Evolutionary conservation across 2,888 invertebrate species (phyloP).

Genomic region (Sphaeridia pumilis): DNA sequence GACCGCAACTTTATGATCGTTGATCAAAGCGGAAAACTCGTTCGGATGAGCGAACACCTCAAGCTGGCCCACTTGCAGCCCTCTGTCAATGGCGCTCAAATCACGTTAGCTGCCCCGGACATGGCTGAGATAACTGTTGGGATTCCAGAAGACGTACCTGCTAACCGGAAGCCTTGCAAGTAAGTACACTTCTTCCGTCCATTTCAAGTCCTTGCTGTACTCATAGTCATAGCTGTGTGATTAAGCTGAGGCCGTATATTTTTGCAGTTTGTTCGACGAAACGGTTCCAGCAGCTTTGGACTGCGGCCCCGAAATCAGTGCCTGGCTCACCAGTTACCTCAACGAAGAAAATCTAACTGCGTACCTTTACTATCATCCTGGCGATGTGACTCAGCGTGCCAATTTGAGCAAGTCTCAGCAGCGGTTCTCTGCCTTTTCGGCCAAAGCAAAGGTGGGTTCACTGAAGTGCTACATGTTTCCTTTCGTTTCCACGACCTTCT

Average conservation of each 20-base stretch:
- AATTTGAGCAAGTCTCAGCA: slow-evolving; percentile 2
- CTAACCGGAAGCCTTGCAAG: slow-evolving; percentile 18
- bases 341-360: slow-evolving; percentile 13
- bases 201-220: no score
- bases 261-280: slow-evolving; percentile 18
- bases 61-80: slow-evolving; percentile 26
- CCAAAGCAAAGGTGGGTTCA: slow-evolving; percentile 17
- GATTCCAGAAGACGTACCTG: slow-evolving; percentile 22
- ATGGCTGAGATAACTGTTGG: slow-evolving; percentile 19
- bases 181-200: not conserved
- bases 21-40: slow-evolving; percentile 22
- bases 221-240: no score
- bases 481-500: not conserved
- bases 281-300: slow-evolving; percentile 17
- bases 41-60: slow-evolving; percentile 28
- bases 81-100: slow-evolving; percentile 17
- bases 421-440: slow-evolving; percentile 15
- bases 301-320: slow-evolving; percentile 22
- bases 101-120: slow-evolving; percentile 30
- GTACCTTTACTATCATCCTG: slow-evolving; percentile 16
- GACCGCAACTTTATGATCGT: slow-evolving; percentile 34
- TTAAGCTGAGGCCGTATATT: not conserved
- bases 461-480: not conserved
- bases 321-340: slow-evolving; percentile 17
- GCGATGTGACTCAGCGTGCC: slow-evolving; percentile 16